phyloP scores from a whole-genome alignment of 2,113 vertebrate species.

The Corythornis cristatus region DNA sequence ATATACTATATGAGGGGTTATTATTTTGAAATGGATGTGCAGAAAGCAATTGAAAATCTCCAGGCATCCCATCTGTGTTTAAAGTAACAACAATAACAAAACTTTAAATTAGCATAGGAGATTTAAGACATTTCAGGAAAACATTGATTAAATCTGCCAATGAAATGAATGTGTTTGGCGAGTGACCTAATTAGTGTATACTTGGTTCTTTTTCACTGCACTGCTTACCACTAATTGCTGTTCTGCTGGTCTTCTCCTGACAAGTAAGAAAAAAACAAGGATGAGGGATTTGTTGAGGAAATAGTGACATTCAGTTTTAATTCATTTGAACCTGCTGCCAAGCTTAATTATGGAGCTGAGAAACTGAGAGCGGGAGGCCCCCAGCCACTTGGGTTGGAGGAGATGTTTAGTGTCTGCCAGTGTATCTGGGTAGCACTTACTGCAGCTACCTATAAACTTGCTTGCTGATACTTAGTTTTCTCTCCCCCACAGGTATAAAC shows the following conservation, averaged over 20 bases:
- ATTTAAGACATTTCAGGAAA: slow-evolving; percentile 77
- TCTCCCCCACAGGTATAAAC: slow-evolving; percentile 17
- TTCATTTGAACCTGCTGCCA: slow-evolving; percentile 76
- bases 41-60: slow-evolving; percentile 68
- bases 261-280: slow-evolving; percentile 75
- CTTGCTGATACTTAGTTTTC: slow-evolving; percentile 50
- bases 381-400: slow-evolving; percentile 50
- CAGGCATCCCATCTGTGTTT: slow-evolving; percentile 74
- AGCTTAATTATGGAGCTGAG: slow-evolving; percentile 70
- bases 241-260: slow-evolving; percentile 74
- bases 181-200: slow-evolving; percentile 80
- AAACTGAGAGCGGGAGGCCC: slow-evolving; percentile 46
- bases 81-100: slow-evolving; percentile 73
- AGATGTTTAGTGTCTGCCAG: slow-evolving; percentile 35
- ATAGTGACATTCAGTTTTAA: slow-evolving; percentile 77
- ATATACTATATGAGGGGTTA: slow-evolving; percentile 32
- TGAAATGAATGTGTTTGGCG: slow-evolving; percentile 70
- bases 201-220: slow-evolving; percentile 75
- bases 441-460: slow-evolving; percentile 32
- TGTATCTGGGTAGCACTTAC: slow-evolving; percentile 21
- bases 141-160: slow-evolving; percentile 77
- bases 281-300: slow-evolving; percentile 72
- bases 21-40: slow-evolving; percentile 63
- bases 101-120: slow-evolving; percentile 72
- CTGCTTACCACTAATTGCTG: slow-evolving; percentile 76